Evolutionary conservation across 1,140 invertebrate genomes (phyloP).

Genomic region (Zaprionus africanus): DNA sequence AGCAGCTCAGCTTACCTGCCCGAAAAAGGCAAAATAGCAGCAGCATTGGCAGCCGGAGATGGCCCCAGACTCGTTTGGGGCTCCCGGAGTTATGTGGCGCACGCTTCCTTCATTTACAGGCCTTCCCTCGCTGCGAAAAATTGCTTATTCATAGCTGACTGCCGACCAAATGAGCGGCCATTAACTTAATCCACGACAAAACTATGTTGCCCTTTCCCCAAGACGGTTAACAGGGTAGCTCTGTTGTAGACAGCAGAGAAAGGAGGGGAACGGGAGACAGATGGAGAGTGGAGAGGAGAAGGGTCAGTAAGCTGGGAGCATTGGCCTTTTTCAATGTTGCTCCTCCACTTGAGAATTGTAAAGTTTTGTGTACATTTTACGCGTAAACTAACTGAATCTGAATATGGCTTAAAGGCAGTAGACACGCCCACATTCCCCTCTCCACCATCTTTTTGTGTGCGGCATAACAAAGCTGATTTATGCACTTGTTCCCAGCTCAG

Average conservation of each 20-base stretch:
- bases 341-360: conserved; percentile 35
- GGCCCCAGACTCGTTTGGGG: not conserved
- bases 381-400: conserved; percentile 14
- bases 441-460: not conserved
- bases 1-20: conserved; percentile 33
- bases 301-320: not conserved
- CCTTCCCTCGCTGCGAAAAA: conserved; percentile 1
- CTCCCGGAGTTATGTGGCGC: conserved; percentile 15
- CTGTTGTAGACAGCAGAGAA: conserved; percentile 9
- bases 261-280: no score
- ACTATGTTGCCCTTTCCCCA: conserved; percentile 6
- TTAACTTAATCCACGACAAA: conserved; percentile 38
- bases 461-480: conserved; percentile 33
- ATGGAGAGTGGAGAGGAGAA: no score
- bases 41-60: not conserved
- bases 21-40: not conserved
- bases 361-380: conserved; percentile 33
- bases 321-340: conserved; percentile 25
- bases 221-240: not conserved
- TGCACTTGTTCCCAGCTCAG: conserved; percentile 15
- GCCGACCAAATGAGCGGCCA: conserved; percentile 39
- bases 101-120: conserved; percentile 22
- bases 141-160: conserved; percentile 48
- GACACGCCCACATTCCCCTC: not conserved
- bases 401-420: conserved; percentile 13